Conservation (phyloP, 2,797 vertebrate species). For the Tapirus indicus region DNA sequence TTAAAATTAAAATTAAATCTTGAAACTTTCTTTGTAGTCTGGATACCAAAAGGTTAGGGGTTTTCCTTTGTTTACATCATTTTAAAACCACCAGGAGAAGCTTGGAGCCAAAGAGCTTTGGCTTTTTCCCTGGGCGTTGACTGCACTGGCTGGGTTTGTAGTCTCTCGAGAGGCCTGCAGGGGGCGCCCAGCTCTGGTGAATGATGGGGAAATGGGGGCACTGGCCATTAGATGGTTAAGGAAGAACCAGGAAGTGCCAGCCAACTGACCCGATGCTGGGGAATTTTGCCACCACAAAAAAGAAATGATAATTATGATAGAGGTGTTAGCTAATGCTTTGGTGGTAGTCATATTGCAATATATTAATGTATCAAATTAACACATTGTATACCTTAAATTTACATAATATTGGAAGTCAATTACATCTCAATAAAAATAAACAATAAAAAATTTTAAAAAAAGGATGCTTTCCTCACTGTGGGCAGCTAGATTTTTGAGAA, state of each 20-base stretch:
- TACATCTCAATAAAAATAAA: not conserved
- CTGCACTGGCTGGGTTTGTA: not conserved
- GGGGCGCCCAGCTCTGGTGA: not conserved
- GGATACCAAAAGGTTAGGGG: not conserved
- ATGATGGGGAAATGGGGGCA: not conserved
- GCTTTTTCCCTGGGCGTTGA: not conserved
- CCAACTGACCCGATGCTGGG: not conserved
- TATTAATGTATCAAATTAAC: not conserved
- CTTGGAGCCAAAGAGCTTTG: not conserved
- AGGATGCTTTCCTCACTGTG: not conserved
- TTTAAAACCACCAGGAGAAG: conserved; percentile 39
- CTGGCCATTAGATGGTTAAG: not conserved
- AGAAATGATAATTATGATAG: not conserved
- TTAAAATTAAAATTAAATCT: conserved; percentile 22
- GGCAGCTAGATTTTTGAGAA: not conserved
- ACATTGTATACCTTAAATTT: not conserved
- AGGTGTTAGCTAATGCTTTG: not conserved
- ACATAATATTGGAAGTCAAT: not conserved
- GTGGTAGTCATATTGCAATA: not conserved
- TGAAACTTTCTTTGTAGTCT: not conserved
- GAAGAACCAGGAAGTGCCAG: not conserved
- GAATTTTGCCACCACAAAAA: not conserved
- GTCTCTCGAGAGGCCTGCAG: not conserved
- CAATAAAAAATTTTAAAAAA: not conserved
- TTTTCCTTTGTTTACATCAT: conserved; percentile 23